Base-by-base conservation (phyloP, 2,113 vertebrate species). In the Triplophysa dalaica region DNA sequence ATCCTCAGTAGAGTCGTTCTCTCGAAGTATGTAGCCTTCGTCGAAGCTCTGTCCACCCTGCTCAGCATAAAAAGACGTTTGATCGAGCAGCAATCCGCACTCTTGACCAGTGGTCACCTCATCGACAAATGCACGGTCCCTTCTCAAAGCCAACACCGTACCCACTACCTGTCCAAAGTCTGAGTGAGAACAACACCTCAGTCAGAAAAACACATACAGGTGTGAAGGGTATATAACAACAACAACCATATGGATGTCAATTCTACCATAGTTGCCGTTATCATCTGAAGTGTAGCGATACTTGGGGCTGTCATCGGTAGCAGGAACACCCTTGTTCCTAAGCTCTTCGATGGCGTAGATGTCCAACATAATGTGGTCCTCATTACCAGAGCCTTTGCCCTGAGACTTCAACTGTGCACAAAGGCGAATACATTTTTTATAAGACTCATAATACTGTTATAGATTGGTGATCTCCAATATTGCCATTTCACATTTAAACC, bases 311-410 rank as follows among this genome's bases (percentile, higher is more conserved):
- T 99, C 97, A 0, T 99, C 94, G 0, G 98, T 98, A 56, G 92
- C 89, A 3, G 93, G 88, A 11, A 94, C 77, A 0, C 91, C 92
- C 77, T 61, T 93, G 80, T 93, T 94, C 65, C 96, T 93, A 22
- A 99, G 94, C 79, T 99, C 97, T 75, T 99, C 98, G 0, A 99
- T 99, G 66, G 97, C 96, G 0, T 99, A 98, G 74, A 99, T 98
- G 89, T 99, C 98, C 90, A 99, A 85, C 97, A 99, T 98, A 85
- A 98, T 93, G 82, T 95, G 94, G 65, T 98, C 97, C 80, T 91
- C 95, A 0, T 93, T 96, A 4, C 95, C 96, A 0, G 94, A 90
- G 3, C 96, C 98, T 45, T 95, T 98, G 61, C 96, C 96, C 84
- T 99, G 98, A 64, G 98, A 99, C 88, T 96, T 98, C 7, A 99